Evolutionary conservation across 2,113 vertebrate genomes (phyloP).

Genomic region (Malurus elegans): DNA sequence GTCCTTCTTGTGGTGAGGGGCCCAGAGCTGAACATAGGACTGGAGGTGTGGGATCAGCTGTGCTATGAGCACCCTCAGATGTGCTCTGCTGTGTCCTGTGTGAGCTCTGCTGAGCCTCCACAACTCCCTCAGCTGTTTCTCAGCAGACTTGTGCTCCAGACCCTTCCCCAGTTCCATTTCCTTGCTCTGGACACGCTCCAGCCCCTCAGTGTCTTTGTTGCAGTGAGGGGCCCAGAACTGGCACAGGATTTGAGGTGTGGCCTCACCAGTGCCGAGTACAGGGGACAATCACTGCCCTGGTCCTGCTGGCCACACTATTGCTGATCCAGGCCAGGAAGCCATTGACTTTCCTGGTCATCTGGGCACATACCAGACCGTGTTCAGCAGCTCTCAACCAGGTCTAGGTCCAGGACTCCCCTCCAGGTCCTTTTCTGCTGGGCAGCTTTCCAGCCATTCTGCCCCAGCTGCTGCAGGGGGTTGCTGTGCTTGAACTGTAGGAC

Average conservation of each 20-base stretch:
- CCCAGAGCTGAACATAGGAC: not conserved
- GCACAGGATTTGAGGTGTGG: no score
- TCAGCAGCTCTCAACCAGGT: not conserved
- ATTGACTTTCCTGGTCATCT: not conserved
- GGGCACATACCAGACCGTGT: fast-evolving
- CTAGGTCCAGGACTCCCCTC: no score
- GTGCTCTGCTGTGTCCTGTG: not conserved
- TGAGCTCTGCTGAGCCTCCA: no score
- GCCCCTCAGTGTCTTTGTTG: no score
- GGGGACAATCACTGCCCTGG: no score
- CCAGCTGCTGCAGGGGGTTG: not conserved
- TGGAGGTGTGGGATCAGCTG: not conserved
- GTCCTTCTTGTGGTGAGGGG: not conserved
- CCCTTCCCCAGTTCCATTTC: no score
- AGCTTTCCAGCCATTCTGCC: not conserved
- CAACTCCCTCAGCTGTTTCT: no score
- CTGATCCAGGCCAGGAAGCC: not conserved
- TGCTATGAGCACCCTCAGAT: not conserved
- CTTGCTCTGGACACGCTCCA: no score
- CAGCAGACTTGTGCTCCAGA: no score
- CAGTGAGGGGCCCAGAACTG: no score
- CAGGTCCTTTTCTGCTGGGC: not conserved
- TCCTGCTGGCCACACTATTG: not conserved
- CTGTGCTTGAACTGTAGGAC: not conserved
- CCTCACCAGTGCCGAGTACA: no score